A percentile compares a stretch with the other conserved stretches of the same genome.
Evolutionary conservation across 2,797 vertebrate species (phyloP).

Genomic region (Falco peregrinus): DNA sequence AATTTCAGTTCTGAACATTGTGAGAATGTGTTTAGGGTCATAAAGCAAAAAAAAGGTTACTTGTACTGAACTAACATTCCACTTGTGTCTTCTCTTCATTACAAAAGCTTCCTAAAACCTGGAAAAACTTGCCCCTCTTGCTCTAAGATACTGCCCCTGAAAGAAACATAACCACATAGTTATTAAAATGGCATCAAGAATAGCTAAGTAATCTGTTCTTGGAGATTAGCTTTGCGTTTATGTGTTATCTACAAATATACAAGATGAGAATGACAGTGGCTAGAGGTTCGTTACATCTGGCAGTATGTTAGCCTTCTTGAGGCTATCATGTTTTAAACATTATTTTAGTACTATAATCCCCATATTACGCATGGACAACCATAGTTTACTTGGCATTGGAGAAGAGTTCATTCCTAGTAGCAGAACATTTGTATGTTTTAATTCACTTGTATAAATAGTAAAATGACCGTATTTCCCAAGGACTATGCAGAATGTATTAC

Average conservation of each 20-base stretch:
- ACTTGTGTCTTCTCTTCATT: background rate
- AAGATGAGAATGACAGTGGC: slow-evolving; percentile 40
- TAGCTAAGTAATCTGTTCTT: slow-evolving; percentile 49
- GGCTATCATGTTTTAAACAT: slow-evolving; percentile 34
- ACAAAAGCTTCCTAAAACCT: slow-evolving; percentile 16
- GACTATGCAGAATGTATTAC: background rate
- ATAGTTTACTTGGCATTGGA: slow-evolving; percentile 57
- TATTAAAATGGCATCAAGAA: slow-evolving; percentile 55
- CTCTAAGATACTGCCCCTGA: slow-evolving; percentile 42
- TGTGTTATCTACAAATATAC: slow-evolving; percentile 57
- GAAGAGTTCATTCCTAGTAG: slow-evolving; percentile 41
- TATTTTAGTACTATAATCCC: slow-evolving; percentile 15
- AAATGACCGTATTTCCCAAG: slow-evolving; percentile 40
- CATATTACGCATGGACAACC: slow-evolving; percentile 29
- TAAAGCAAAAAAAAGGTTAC: background rate
- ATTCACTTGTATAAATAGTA: background rate
- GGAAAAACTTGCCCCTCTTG: background rate
- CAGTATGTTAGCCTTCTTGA: slow-evolving; percentile 44
- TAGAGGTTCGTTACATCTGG: slow-evolving; percentile 45
- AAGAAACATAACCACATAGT: slow-evolving; percentile 34
- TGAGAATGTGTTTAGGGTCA: slow-evolving; percentile 7
- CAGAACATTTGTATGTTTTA: slow-evolving; percentile 8
- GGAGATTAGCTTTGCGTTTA: slow-evolving; percentile 28
- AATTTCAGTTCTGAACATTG: slow-evolving; percentile 7
- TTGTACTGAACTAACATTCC: slow-evolving; percentile 8